These are phyloP conservation scores for Ditula angustiorana DNA, from an alignment of 2,888 invertebrate genomes.

Conservation along the genomic window DNA sequence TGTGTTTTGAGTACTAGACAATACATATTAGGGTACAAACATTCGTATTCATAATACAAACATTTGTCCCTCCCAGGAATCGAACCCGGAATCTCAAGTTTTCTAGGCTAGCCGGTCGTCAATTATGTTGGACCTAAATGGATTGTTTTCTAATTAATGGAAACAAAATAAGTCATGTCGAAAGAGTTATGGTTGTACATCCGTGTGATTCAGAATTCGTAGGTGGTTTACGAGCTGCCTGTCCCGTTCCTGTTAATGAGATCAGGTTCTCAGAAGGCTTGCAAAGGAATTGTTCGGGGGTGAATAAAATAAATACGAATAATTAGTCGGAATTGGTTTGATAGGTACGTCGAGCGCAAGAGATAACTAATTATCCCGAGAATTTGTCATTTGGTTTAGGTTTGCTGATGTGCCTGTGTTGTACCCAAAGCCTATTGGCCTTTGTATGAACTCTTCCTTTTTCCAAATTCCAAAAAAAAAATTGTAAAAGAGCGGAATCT, in stretches of 20 bases:
- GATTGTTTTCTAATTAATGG: constrained; percentile 22
- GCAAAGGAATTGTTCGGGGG: constrained; percentile 18
- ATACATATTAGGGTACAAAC: no score
- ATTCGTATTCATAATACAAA: no score
- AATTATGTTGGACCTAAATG: constrained; percentile 9
- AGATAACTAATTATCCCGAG: background rate
- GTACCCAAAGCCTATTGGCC: no score
- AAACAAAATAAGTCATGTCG: constrained; percentile 25
- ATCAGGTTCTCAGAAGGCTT: constrained; percentile 31
- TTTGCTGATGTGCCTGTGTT: no score
- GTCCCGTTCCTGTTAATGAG: constrained; percentile 33
- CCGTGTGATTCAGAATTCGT: constrained; percentile 36
- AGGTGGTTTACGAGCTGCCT: constrained; percentile 34
- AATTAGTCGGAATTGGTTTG: constrained; percentile 24
- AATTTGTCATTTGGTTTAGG: no score
- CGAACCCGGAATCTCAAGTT: no score
- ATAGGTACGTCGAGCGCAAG: constrained; percentile 16
- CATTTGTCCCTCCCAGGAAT: no score
- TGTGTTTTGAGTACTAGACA: no score
- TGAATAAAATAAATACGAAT: constrained; percentile 25
- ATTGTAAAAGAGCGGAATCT: no score
- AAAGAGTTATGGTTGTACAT: constrained; percentile 33
- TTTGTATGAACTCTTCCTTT: no score
- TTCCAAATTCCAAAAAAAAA: no score
- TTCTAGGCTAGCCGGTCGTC: no score